A percentile compares a stretch with the other conserved stretches of the same genome.
These are phyloP conservation scores for Lordiphosa andalusiaca DNA, from an alignment of 2,888 invertebrate genomes.

Conservation along the genomic window DNA sequence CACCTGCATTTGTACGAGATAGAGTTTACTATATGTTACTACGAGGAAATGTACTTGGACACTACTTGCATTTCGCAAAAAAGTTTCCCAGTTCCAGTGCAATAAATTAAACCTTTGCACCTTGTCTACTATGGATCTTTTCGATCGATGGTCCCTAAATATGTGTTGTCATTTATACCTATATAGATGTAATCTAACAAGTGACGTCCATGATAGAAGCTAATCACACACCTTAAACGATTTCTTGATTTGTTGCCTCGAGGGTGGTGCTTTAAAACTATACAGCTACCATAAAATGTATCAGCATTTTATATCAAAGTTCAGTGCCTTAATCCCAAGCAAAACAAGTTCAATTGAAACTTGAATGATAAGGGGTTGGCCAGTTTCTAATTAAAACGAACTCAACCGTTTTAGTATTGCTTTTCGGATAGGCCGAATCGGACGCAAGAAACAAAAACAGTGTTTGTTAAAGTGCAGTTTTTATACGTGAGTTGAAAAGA, in stretches of 20 bases:
- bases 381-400: slow-evolving; percentile 1
- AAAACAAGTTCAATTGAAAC: background rate
- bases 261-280: background rate
- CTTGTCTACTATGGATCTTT: background rate
- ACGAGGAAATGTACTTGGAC: too few species aligned
- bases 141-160: background rate
- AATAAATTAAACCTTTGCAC: too few species aligned
- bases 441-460: slow-evolving; percentile 7
- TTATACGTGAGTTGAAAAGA: background rate
- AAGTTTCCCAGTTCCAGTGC: too few species aligned
- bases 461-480: background rate
- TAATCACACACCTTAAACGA: background rate
- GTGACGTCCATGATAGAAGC: background rate
- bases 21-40: too few species aligned
- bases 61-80: too few species aligned
- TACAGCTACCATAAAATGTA: slow-evolving; percentile 5
- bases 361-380: slow-evolving; percentile 22
- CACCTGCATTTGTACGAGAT: too few species aligned
- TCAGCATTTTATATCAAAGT: slow-evolving; percentile 8
- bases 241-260: background rate
- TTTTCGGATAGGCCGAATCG: slow-evolving; percentile 12
- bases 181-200: background rate
- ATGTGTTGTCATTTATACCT: background rate
- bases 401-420: slow-evolving; percentile 17
- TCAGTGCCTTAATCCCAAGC: slow-evolving; percentile 3